Percentiles rank a stretch among this genome's conserved stretches.
These are phyloP conservation scores for Aselliscus stoliczkanus DNA, from an alignment of 2,797 vertebrate species.

Conservation along the genomic window DNA sequence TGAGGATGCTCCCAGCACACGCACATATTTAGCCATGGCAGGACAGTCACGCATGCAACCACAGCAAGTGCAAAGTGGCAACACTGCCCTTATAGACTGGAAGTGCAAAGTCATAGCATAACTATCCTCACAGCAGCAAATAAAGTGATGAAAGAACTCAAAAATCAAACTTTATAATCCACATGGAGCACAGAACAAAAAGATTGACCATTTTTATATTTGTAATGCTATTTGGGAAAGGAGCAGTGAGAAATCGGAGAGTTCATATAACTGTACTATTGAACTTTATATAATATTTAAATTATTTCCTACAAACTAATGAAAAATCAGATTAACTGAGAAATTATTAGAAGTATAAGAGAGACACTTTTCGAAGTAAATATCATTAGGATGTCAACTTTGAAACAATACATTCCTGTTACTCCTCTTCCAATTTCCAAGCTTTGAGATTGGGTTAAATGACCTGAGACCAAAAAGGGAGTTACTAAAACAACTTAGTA, in stretches of 20 bases:
- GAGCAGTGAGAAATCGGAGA: not conserved
- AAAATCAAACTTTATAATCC: not conserved
- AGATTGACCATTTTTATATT: not conserved
- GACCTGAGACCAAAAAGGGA: not conserved
- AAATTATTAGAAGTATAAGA: not conserved
- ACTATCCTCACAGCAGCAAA: not conserved
- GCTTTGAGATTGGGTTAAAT: not conserved
- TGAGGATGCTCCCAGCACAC: not conserved
- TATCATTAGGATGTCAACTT: not conserved
- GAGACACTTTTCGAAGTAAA: not conserved
- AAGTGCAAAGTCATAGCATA: not conserved
- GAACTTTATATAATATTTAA: not conserved
- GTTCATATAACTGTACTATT: not conserved
- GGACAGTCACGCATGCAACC: fast-evolving
- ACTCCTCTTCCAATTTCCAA: not conserved
- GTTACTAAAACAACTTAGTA: not conserved
- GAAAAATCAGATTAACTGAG: not conserved
- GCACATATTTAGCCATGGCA: fast-evolving
- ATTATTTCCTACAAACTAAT: not conserved
- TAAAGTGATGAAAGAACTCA: not conserved
- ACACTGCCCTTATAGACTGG: not conserved
- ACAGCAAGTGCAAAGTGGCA: not conserved
- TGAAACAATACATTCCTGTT: not conserved
- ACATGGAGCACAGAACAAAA: not conserved
- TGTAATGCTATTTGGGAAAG: not conserved